Conservation (phyloP, 2,113 vertebrate genomes). For the Sebastes fasciatus region DNA sequence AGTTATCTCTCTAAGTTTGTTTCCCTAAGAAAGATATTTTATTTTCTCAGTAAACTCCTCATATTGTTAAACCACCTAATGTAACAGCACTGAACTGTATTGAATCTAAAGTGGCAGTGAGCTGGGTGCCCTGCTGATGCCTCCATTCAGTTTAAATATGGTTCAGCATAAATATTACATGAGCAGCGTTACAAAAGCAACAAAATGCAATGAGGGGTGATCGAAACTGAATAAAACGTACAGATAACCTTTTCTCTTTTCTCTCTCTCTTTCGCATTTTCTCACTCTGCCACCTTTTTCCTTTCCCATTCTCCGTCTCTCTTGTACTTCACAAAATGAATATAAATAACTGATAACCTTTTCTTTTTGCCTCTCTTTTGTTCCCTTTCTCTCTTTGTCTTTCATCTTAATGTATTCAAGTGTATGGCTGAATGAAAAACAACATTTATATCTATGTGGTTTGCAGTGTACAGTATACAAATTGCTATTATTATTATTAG, state of each 20-base stretch:
- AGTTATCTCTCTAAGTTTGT: too few species aligned
- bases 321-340: slow-evolving; percentile 54
- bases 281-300: slow-evolving; percentile 41
- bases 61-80: background rate
- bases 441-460: background rate
- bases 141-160: slow-evolving; percentile 45
- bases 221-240: slow-evolving; percentile 55
- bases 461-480: background rate
- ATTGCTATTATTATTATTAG: background rate
- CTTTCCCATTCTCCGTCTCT: slow-evolving; percentile 12
- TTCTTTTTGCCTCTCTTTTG: slow-evolving; percentile 42
- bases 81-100: background rate
- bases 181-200: slow-evolving; percentile 53
- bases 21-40: too few species aligned
- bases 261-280: slow-evolving; percentile 20
- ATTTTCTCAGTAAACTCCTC: background rate
- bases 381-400: slow-evolving; percentile 43
- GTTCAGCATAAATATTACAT: slow-evolving; percentile 70
- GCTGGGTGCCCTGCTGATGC: slow-evolving; percentile 1
- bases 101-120: slow-evolving; percentile 7
- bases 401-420: slow-evolving; percentile 49
- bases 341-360: slow-evolving; percentile 68
- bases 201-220: slow-evolving; percentile 38
- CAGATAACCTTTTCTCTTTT: slow-evolving; percentile 71
- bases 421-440: slow-evolving; percentile 20